phyloP scores from a whole-genome alignment of 2,888 invertebrate genomes.

The Villa cingulata region DNA sequence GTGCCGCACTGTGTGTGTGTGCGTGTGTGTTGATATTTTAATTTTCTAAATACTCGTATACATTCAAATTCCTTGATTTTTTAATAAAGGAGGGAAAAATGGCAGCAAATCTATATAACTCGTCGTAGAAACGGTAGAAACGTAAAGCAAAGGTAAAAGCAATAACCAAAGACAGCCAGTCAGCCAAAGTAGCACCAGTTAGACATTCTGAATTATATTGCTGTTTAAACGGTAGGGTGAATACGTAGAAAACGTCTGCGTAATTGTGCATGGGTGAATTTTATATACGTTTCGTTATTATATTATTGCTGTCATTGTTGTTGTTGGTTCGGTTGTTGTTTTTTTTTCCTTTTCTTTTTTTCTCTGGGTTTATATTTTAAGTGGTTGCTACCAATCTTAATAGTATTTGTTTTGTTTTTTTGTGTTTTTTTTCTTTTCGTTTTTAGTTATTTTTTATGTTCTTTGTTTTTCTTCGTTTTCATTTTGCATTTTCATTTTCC shows the following conservation, averaged over 20 bases:
- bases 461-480: not conserved
- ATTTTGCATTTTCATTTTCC: constrained; percentile 5
- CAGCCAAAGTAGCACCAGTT: not conserved
- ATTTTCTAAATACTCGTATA: not conserved
- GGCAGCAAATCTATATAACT: not conserved
- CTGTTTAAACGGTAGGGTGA: not conserved
- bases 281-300: constrained; percentile 10
- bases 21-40: too few species aligned
- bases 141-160: too few species aligned
- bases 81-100: not conserved
- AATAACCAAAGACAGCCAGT: not conserved
- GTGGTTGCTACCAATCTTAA: not conserved
- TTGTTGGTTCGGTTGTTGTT: constrained; percentile 3
- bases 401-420: not conserved
- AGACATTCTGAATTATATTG: not conserved
- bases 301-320: too few species aligned
- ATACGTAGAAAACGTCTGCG: constrained; percentile 1
- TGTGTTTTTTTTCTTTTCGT: not conserved
- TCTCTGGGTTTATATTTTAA: not conserved
- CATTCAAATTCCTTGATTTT: not conserved
- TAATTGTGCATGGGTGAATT: constrained; percentile 15
- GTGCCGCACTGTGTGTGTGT: too few species aligned
- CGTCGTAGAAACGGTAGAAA: too few species aligned
- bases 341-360: not conserved
- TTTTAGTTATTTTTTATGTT: not conserved